These are phyloP conservation scores for Myzus persicae DNA, from an alignment of 1,140 invertebrate genomes.

Conservation along the genomic window DNA sequence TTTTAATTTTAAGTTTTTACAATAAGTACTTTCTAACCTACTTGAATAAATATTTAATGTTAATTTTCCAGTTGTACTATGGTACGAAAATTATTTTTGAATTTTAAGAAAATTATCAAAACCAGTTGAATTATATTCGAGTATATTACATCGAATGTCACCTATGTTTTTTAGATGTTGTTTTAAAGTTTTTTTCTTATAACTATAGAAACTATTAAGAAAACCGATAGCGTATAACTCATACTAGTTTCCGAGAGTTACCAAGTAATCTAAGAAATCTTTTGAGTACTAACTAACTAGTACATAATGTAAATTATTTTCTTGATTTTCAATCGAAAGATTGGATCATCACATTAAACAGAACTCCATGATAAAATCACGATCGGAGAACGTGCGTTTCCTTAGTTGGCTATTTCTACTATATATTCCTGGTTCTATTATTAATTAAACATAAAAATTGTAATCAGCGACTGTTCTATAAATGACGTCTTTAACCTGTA, in stretches of 20 bases:
- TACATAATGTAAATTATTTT: not conserved
- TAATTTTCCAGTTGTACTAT: not conserved
- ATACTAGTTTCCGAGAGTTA: not conserved
- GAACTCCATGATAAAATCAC: not conserved
- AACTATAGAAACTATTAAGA: not conserved
- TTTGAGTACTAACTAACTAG: not conserved
- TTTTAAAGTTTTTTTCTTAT: not conserved
- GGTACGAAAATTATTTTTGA: not conserved
- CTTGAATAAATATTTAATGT: not conserved
- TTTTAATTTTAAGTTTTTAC: not conserved
- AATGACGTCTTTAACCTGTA: not conserved
- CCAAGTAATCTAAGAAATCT: not conserved
- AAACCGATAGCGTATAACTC: not conserved
- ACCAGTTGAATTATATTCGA: not conserved
- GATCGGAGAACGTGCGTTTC: not conserved
- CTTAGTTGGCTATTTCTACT: not conserved
- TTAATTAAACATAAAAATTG: not conserved
- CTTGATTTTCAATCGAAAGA: not conserved
- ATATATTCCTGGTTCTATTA: not conserved
- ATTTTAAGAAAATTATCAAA: not conserved
- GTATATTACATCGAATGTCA: no score
- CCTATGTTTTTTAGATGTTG: not conserved
- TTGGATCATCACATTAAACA: not conserved
- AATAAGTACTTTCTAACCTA: no score
- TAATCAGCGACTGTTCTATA: not conserved